phyloP scores from a whole-genome alignment of 2,888 invertebrate species.

The Alloplasta piceator region DNA sequence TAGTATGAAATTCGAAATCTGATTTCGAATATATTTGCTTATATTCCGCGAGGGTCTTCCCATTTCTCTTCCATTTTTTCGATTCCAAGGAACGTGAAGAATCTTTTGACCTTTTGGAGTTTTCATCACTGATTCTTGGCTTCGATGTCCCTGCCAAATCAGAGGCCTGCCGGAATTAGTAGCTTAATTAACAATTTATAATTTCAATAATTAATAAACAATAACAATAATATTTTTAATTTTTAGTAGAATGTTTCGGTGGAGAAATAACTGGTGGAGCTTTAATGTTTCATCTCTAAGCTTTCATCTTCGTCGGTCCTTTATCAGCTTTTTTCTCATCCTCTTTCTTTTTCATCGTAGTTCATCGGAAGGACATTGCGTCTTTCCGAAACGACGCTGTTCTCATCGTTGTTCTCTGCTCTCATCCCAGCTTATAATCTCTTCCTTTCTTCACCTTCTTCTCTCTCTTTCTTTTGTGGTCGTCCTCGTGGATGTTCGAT shows the following conservation, averaged over 20 bases:
- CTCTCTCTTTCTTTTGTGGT: conserved; percentile 11
- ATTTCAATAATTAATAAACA: too few relatives aligned
- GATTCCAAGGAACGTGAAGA: background rate
- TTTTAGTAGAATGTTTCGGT: too few relatives aligned
- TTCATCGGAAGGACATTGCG: conserved; percentile 2
- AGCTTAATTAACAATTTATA: too few relatives aligned
- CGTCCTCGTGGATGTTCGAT: conserved; percentile 16
- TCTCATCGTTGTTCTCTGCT: conserved; percentile 4
- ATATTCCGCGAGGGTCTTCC: background rate
- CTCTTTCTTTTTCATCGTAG: background rate
- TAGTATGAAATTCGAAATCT: too few relatives aligned
- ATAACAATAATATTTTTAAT: too few relatives aligned
- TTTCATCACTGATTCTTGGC: background rate
- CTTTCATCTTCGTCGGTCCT: background rate
- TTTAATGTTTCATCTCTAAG: too few relatives aligned
- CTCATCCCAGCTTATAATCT: conserved; percentile 12
- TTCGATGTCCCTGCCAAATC: background rate
- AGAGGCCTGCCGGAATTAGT: too few relatives aligned
- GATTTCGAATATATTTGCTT: too few relatives aligned
- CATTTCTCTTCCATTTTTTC: background rate
- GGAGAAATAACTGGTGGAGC: too few relatives aligned
- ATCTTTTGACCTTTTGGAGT: conserved; percentile 9
- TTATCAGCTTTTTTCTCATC: background rate
- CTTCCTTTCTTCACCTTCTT: conserved; percentile 8
- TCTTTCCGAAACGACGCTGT: background rate